phyloP scores from a whole-genome alignment of 2,797 vertebrate species.

The Xiphorhynchus erythropygius region DNA sequence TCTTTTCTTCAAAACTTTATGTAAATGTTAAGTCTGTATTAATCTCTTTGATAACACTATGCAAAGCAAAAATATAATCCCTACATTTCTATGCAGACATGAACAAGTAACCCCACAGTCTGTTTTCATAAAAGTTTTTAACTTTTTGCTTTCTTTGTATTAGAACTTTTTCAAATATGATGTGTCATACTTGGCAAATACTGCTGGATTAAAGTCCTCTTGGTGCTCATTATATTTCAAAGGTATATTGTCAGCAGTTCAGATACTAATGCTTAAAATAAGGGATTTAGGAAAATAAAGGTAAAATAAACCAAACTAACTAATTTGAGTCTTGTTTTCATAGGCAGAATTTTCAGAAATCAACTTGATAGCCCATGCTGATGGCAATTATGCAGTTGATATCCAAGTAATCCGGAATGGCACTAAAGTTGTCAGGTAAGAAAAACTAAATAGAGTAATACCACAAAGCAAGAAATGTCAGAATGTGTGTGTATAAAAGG shows the following conservation, averaged over 20 bases:
- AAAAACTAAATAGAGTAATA: background rate
- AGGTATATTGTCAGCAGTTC: background rate
- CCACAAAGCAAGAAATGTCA: background rate
- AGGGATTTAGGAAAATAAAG: background rate
- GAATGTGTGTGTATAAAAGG: background rate
- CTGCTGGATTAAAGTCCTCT: background rate
- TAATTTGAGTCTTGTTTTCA: conserved; percentile 24
- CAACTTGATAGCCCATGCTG: conserved; percentile 91
- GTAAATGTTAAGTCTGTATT: background rate
- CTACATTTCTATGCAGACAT: background rate
- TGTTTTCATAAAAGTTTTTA: background rate
- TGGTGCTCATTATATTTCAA: background rate
- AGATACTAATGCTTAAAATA: background rate
- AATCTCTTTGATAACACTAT: background rate
- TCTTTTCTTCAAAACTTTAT: background rate
- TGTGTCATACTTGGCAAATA: background rate
- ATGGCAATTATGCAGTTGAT: conserved; percentile 91
- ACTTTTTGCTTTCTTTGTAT: background rate
- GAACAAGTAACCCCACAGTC: background rate
- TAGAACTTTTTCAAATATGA: background rate
- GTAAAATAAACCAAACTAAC: background rate
- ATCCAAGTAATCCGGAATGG: conserved; percentile 92
- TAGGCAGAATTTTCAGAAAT: conserved; percentile 97
- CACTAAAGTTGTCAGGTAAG: conserved; percentile 91
- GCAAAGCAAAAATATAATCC: background rate